phyloP scores from a whole-genome alignment of 2,888 invertebrate species.

The Mesopsocus fuscifrons region DNA sequence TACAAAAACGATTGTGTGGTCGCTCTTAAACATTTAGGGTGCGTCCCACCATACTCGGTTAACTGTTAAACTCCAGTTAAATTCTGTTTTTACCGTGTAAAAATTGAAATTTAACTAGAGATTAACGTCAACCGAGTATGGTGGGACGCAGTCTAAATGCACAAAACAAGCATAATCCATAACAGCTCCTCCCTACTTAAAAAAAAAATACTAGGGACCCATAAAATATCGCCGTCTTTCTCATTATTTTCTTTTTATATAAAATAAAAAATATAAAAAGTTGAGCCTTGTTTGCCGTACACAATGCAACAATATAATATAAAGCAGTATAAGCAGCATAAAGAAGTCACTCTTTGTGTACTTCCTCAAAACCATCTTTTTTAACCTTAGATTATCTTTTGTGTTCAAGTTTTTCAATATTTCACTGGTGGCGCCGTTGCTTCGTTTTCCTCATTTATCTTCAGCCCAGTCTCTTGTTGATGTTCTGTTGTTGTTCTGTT shows the following conservation, averaged over 20 bases:
- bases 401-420: constrained; percentile 14
- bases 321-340: too few species aligned
- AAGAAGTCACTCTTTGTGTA: constrained; percentile 6
- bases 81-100: too few species aligned
- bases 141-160: too few species aligned
- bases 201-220: too few species aligned
- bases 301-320: too few species aligned
- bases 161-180: too few species aligned
- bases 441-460: constrained; percentile 6
- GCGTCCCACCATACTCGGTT: too few species aligned
- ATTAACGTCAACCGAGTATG: too few species aligned
- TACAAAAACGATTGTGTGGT: too few species aligned
- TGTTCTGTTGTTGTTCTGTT: neutral
- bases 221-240: constrained; percentile 6
- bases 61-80: too few species aligned
- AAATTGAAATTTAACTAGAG: too few species aligned
- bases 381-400: constrained; percentile 8
- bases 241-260: constrained; percentile 7
- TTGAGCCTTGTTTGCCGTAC: constrained; percentile 6
- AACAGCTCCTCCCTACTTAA: neutral
- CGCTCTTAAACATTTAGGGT: too few species aligned
- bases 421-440: constrained; percentile 15
- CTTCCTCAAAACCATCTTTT: constrained; percentile 4
- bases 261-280: constrained; percentile 5
- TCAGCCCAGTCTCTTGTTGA: constrained; percentile 3